These are phyloP conservation scores for Gymnobelideus leadbeateri DNA, from an alignment of 2,113 vertebrate species.

Conservation along the genomic window DNA sequence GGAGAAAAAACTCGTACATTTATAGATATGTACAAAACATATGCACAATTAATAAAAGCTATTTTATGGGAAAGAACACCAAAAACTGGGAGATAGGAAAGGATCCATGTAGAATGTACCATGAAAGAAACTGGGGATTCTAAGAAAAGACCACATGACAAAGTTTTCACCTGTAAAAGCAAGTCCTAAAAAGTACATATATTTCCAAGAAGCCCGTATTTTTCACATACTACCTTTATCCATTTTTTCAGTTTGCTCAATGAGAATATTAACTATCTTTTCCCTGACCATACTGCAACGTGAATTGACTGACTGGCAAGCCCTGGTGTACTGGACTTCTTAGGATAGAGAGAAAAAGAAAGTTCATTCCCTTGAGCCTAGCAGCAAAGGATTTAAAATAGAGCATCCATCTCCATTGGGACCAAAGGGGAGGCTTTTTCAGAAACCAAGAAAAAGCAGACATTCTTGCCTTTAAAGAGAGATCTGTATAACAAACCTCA, in stretches of 20 bases:
- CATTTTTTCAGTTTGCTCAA: not conserved
- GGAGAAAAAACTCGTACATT: not conserved
- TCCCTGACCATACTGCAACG: slow-evolving; percentile 17
- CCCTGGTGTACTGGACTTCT: slow-evolving; percentile 60
- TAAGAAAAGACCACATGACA: not conserved
- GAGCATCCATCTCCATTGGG: slow-evolving; percentile 69
- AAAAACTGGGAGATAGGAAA: not conserved
- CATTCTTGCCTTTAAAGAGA: slow-evolving; percentile 77
- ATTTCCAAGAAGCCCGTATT: not conserved
- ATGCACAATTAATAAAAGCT: not conserved
- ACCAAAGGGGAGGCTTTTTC: slow-evolving; percentile 54
- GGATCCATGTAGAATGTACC: not conserved
- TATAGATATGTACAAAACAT: not conserved
- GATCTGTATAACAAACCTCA: slow-evolving; percentile 72
- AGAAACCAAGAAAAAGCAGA: slow-evolving; percentile 71
- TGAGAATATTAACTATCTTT: slow-evolving; percentile 40
- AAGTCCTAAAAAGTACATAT: not conserved
- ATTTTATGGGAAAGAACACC: not conserved
- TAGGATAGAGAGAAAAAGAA: slow-evolving; percentile 64
- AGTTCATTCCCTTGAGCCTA: slow-evolving; percentile 73
- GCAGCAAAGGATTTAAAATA: slow-evolving; percentile 72
- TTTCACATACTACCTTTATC: not conserved
- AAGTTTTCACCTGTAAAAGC: not conserved
- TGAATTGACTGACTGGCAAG: slow-evolving; percentile 47
- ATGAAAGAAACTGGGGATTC: not conserved